Evolutionary conservation across 2,113 vertebrate genomes (phyloP).

Genomic region (Suricata suricatta): DNA sequence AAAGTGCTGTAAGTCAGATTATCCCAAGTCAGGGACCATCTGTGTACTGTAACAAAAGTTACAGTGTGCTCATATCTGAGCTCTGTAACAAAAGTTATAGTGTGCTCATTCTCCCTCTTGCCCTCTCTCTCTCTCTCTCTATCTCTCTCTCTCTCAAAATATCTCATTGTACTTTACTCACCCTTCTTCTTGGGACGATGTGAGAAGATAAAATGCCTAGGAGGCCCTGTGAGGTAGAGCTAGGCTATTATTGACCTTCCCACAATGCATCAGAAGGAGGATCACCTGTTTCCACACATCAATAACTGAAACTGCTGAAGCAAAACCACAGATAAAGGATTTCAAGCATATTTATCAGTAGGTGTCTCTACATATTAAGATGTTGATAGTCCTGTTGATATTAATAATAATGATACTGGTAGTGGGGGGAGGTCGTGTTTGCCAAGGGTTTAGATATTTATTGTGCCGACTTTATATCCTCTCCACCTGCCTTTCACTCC

Average conservation of each 20-base stretch:
- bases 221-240: too few species aligned
- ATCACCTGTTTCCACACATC: background rate
- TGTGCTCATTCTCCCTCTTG: background rate
- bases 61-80: too few species aligned
- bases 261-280: background rate
- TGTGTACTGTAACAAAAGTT: background rate
- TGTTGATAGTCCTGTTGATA: background rate
- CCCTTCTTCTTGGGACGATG: background rate
- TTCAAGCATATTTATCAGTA: background rate
- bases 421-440: background rate
- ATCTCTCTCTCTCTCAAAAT: background rate
- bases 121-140: background rate
- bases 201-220: background rate
- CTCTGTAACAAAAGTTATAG: background rate
- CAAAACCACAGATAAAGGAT: background rate
- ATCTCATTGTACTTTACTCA: background rate
- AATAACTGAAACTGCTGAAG: background rate
- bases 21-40: background rate
- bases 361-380: background rate
- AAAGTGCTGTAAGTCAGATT: background rate
- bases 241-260: background rate
- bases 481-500: background rate
- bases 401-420: background rate
- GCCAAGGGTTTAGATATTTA: background rate
- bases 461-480: background rate